Conservation (phyloP, 2,113 vertebrate genomes). For the Pongo abelii region DNA sequence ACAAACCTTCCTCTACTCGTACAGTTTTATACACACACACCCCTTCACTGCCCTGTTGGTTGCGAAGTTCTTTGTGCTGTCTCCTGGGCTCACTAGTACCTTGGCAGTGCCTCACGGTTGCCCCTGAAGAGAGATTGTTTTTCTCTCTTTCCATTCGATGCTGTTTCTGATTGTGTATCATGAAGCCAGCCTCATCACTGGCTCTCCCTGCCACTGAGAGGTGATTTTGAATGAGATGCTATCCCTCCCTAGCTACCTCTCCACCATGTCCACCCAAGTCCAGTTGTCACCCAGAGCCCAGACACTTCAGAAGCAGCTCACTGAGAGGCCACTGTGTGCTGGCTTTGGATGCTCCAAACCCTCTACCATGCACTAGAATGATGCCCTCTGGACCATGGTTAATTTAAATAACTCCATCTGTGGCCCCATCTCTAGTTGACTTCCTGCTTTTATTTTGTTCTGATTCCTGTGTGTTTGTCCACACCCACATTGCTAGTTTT, state of each 20-base stretch:
- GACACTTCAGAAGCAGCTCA: neutral
- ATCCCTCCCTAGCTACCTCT: neutral
- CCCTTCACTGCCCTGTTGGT: neutral
- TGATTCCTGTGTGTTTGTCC: neutral
- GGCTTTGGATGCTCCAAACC: neutral
- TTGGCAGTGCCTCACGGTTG: neutral
- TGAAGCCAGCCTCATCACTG: neutral
- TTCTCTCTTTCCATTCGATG: neutral
- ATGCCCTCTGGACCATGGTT: neutral
- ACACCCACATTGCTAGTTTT: neutral
- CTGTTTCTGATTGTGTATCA: neutral
- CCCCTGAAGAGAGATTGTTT: neutral
- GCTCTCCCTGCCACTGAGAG: neutral
- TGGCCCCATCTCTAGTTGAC: neutral
- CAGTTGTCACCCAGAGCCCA: neutral
- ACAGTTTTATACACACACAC: neutral
- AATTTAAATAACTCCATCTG: neutral
- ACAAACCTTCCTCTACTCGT: neutral
- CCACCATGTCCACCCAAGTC: neutral
- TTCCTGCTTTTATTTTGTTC: constrained; percentile 18
- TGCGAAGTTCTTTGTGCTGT: neutral
- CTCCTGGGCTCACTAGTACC: neutral
- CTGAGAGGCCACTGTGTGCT: neutral
- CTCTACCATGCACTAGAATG: neutral
- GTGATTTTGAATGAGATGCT: neutral